Evolutionary conservation across 2,888 invertebrate species (phyloP).

Genomic region (Cantharis lateralis): DNA sequence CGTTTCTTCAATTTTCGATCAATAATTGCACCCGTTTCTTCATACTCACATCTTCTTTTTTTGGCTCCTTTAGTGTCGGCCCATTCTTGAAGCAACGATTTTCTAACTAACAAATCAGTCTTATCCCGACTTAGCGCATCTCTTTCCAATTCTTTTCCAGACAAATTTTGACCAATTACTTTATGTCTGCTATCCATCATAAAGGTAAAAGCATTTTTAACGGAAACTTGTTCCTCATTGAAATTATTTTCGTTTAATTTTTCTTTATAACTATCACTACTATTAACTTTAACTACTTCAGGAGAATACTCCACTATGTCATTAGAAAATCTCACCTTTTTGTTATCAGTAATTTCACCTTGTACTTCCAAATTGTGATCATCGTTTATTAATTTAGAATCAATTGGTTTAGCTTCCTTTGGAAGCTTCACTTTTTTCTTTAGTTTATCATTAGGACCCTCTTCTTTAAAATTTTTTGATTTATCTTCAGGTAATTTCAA

Average conservation of each 20-base stretch:
- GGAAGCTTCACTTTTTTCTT: neutral
- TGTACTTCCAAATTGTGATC: neutral
- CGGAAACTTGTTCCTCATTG: neutral
- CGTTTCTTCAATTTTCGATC: slow-evolving; percentile 65
- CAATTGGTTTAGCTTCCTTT: neutral
- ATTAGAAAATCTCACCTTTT: slow-evolving; percentile 2
- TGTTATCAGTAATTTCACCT: neutral
- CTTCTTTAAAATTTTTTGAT: neutral
- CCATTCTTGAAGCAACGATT: slow-evolving; percentile 63
- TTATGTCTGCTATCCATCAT: slow-evolving; percentile 71
- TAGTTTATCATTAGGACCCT: neutral
- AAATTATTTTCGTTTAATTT: neutral
- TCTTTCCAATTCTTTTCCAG: slow-evolving; percentile 60
- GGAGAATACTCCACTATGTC: slow-evolving; percentile 1
- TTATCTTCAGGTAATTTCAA: neutral
- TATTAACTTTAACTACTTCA: neutral
- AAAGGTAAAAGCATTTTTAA: slow-evolving; percentile 64
- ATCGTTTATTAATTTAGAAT: too few relatives aligned
- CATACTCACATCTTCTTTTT: slow-evolving; percentile 64
- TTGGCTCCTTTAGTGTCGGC: slow-evolving; percentile 66
- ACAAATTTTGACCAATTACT: slow-evolving; percentile 66
- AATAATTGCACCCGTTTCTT: slow-evolving; percentile 62
- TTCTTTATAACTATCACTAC: neutral
- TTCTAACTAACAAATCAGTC: slow-evolving; percentile 53
- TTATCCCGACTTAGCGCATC: slow-evolving; percentile 47